Evolutionary conservation across 1,140 invertebrate genomes (phyloP), one percentile per base, ranked within the genome.

Genomic region (Drosophila burlai): DNA sequence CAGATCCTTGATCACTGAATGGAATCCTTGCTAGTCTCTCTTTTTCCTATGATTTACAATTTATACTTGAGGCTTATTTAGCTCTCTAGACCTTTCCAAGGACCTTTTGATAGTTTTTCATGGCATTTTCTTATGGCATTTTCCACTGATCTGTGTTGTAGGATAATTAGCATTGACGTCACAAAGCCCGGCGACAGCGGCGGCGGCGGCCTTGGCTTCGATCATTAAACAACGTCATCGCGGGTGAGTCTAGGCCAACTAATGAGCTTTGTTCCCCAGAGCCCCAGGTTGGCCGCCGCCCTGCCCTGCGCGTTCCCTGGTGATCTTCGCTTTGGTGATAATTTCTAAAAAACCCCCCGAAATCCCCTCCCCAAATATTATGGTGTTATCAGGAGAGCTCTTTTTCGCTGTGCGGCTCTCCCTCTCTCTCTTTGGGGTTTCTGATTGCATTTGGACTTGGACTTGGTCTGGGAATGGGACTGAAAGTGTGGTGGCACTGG

Each of bases 191-290:
- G 10, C n/a, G 47, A 13, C 54, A 34, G 18, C 54, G 54, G 62
- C 62, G 47, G 18, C 54, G 54, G 18, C 54, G 54, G 62, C 62
- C 62, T 57, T 64, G 49, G 62, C 34, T 54, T 71, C 38, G 67
- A 55, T 71, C 67, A 57, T 57, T 68, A 38, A 68, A 68, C 64
- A 52, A 68, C 67, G 67, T 71, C 67, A 71, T 47, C 64, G 64
- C 67, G 67, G 67, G 67, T 68, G 64, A 71, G 67, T 71, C 67
- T 71, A 34, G 67, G 67, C 67, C 67, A 71, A 71, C 64, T 45
- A 68, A 68, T 71, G 67, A 71, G 67, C 67, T 71, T 71, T 71
- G 67, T 68, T 47, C 67, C 67, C 62, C 49, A 31, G 57, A 10
- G 47, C 47, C n/a, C 36, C 61, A 54, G 61, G 61, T 34, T 36